Conservation (phyloP, 2,113 vertebrate species). For the Nansenia antarctica region DNA sequence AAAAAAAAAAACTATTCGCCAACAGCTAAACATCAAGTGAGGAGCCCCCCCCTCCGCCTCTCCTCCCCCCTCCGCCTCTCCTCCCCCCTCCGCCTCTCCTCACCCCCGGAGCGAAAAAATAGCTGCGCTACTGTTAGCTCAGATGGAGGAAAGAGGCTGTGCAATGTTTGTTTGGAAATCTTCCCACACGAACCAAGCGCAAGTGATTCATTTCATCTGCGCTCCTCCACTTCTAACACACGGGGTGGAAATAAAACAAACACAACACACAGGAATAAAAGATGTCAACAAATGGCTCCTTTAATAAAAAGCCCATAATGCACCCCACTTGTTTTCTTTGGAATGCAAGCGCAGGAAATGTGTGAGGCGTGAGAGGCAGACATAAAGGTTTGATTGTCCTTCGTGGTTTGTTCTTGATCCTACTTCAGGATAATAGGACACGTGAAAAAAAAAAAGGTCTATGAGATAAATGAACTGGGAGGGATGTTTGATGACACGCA, state of each 20-base stretch:
- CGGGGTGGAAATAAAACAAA: conserved; percentile 29
- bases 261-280: conserved; percentile 9
- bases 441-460: background rate
- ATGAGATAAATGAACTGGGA: background rate
- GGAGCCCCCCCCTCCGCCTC: conserved; percentile 30
- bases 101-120: conserved; percentile 57
- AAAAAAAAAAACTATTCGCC: conserved; percentile 44
- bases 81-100: conserved; percentile 26
- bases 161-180: conserved; percentile 53
- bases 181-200: conserved; percentile 50
- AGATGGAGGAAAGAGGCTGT: conserved; percentile 42
- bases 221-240: conserved; percentile 41
- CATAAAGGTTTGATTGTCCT: too few species aligned
- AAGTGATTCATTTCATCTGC: conserved; percentile 51
- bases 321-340: conserved; percentile 31
- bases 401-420: background rate
- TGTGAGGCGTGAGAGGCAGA: too few species aligned
- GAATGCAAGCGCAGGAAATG: too few species aligned
- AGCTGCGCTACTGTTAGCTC: conserved; percentile 51
- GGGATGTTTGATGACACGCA: background rate
- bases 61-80: conserved; percentile 33
- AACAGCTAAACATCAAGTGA: conserved; percentile 40
- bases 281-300: conserved; percentile 49
- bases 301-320: conserved; percentile 51
- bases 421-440: background rate